A percentile compares a stretch with the other conserved stretches of the same genome.
Conservation (phyloP, 1,140 invertebrate species). For the Pseudoatta argentina region DNA sequence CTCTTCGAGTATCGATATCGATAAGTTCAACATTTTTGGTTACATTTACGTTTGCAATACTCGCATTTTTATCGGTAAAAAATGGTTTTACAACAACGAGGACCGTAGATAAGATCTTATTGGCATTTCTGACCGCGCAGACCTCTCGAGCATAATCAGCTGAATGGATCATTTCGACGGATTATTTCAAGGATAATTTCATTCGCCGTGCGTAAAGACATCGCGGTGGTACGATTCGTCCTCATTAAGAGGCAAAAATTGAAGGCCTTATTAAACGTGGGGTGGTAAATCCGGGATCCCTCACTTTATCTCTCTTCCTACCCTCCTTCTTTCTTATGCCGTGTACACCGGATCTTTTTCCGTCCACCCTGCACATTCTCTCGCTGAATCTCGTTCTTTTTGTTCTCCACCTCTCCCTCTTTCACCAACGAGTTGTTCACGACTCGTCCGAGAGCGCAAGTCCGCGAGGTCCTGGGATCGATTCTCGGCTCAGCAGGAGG, state of each 20-base stretch:
- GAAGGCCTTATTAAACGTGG: slow-evolving; percentile 76
- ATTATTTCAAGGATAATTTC: slow-evolving; percentile 80
- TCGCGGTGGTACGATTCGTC: slow-evolving; percentile 73
- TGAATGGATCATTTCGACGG: slow-evolving; percentile 51
- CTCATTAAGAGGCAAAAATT: slow-evolving; percentile 81
- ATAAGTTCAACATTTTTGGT: slow-evolving; percentile 44
- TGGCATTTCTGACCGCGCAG: background rate
- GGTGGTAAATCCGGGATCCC: slow-evolving; percentile 78
- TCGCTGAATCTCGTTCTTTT: slow-evolving; percentile 50
- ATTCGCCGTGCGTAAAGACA: slow-evolving; percentile 76
- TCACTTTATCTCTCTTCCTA: slow-evolving; percentile 36
- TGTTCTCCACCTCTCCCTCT: slow-evolving; percentile 62
- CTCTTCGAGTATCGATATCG: slow-evolving; percentile 14
- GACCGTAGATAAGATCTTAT: slow-evolving; percentile 54
- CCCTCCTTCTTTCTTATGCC: slow-evolving; percentile 70
- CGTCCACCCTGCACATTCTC: slow-evolving; percentile 62
- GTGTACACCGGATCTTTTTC: slow-evolving; percentile 47
- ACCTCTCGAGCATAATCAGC: slow-evolving; percentile 22
- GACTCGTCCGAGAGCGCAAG: slow-evolving; percentile 81
- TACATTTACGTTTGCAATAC: slow-evolving; percentile 32
- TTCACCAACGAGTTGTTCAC: slow-evolving; percentile 75
- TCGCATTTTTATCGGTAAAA: slow-evolving; percentile 18
- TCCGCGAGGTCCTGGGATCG: slow-evolving; percentile 85
- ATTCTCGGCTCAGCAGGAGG: slow-evolving; percentile 84
- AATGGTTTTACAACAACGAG: background rate